Evolutionary conservation across 2,113 vertebrate genomes (phyloP).

Genomic region (Cyanoliseus patagonus): DNA sequence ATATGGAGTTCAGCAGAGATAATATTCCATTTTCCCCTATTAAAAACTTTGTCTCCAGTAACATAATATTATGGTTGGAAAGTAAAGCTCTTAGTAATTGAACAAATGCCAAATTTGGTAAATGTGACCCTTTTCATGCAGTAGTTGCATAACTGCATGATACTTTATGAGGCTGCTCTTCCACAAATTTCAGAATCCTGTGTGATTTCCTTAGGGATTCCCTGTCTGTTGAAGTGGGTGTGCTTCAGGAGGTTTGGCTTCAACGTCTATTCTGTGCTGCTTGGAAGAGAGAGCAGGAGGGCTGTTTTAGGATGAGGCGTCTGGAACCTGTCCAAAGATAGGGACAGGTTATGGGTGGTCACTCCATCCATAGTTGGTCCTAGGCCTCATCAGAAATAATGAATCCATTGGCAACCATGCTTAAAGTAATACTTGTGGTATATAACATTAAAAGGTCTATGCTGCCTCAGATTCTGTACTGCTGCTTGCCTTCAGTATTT

Average conservation of each 20-base stretch:
- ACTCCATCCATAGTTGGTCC: background rate
- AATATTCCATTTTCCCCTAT: background rate
- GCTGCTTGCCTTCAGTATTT: background rate
- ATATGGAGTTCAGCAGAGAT: background rate
- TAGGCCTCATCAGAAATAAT: background rate
- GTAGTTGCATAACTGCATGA: background rate
- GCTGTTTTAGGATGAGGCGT: background rate
- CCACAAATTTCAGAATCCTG: background rate
- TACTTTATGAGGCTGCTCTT: background rate
- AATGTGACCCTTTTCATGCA: background rate
- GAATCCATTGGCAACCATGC: background rate
- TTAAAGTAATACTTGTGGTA: background rate
- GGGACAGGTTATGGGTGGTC: background rate
- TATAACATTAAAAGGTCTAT: fast-evolving
- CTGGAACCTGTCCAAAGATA: background rate
- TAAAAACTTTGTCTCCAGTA: background rate
- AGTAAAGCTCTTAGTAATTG: background rate
- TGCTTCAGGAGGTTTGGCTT: background rate
- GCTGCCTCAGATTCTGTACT: background rate
- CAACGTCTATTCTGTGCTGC: background rate
- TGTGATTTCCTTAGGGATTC: fast-evolving
- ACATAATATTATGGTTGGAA: background rate
- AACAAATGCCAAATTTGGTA: background rate
- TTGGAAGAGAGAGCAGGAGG: background rate
- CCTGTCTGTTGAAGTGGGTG: fast-evolving